Evolutionary conservation across 2,113 vertebrate genomes (phyloP), one percentile per base, ranked within the genome.

Genomic region (Pterocles gutturalis): DNA sequence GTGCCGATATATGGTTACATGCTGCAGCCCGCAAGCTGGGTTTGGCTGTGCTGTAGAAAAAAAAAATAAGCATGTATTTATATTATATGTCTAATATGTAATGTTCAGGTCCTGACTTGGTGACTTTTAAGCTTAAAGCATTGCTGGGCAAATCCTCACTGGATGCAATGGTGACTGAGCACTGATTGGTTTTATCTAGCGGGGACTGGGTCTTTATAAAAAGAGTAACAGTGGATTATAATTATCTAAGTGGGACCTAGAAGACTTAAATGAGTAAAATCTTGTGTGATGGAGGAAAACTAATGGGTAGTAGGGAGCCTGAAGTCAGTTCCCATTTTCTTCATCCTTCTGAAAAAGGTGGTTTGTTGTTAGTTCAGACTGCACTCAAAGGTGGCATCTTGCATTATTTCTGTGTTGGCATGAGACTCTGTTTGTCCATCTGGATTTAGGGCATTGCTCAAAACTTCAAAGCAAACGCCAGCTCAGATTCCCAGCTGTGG

Each of bases 351-450:
- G 4, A 45, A 29, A 29, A 7, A 31, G 21, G 13, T 38, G 17
- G 13, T 16, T 70, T 53, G 11, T n/a, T 1, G 11, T 77, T 36
- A 4, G 10, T n/a, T 64, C 17, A 26, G 0, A 5, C 46, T 34
- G 26, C 25, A 11, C 38, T 62, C 57, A 11, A 4, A 41, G 62
- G 41, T 66, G 65, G 28, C 51, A 60, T 21, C 73, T 48, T 57
- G 51, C 15, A 0, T 75, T 10, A 2, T 53, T 58, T 66, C 60
- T 3, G 4, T 54, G 55, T 17, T 31, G 49, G 13, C 28, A 57
- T 8, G 62, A 21, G 33, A 1, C 34, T 61, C 0, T 0, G 0
- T 75, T 72, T 91, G 54, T n/a, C 78, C 17, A 0, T 7, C 77
- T 67, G 26, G 49, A 7, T 71, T 90, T 25, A 57, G 38, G 86